Evolutionary conservation across 1,140 invertebrate genomes (phyloP).

Genomic region (Bombyx mandarina): DNA sequence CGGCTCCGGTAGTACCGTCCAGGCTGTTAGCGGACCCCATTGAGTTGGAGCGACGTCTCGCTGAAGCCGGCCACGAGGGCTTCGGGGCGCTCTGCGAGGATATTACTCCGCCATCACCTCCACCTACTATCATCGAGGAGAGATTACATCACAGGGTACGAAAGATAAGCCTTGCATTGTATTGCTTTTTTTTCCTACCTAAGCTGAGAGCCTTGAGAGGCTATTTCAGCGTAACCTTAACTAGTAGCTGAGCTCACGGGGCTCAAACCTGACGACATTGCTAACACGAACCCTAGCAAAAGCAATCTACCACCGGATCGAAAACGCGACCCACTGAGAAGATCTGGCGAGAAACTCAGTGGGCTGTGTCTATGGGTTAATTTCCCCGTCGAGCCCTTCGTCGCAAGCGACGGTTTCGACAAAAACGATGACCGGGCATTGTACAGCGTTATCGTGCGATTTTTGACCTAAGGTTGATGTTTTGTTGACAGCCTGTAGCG

Average conservation of each 20-base stretch:
- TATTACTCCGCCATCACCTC: constrained; percentile 38
- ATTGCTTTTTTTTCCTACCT: neutral
- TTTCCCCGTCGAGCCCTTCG: no score
- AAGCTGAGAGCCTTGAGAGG: no score
- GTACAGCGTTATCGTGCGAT: no score
- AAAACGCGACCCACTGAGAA: no score
- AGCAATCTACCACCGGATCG: no score
- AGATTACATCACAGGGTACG: constrained; percentile 54
- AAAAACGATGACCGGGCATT: neutral
- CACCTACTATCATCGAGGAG: constrained; percentile 60
- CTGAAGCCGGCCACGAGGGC: constrained; percentile 77
- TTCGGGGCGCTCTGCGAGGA: constrained; percentile 57
- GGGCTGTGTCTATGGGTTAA: no score
- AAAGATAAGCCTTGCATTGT: neutral
- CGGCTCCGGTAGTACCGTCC: constrained; percentile 87
- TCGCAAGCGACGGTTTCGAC: neutral
- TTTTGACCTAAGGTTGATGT: neutral
- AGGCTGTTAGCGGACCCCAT: constrained; percentile 81
- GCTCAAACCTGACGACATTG: no score
- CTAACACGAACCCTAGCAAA: no score
- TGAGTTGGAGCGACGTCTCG: constrained; percentile 78
- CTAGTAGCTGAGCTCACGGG: no score
- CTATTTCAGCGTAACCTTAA: no score
- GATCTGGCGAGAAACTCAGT: no score
- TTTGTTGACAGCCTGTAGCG: constrained; percentile 58